Conservation (phyloP, 1,140 invertebrate genomes). For the Cyclargus thomasi region DNA sequence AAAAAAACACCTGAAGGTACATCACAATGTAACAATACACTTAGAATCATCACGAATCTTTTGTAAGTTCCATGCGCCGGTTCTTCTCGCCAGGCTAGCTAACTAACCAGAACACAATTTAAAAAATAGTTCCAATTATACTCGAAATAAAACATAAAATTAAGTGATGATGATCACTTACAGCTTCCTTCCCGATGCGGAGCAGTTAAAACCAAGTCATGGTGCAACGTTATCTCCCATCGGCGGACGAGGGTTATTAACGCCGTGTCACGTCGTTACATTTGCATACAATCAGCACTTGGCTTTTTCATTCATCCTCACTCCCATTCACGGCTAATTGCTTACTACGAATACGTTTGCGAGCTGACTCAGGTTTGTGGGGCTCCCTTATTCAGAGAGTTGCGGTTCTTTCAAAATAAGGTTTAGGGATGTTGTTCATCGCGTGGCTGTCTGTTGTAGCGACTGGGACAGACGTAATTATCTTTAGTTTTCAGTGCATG, state of each 20-base stretch:
- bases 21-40: too few relatives aligned
- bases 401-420: not conserved
- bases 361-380: not conserved
- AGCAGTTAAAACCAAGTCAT: not conserved
- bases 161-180: not conserved
- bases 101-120: too few relatives aligned
- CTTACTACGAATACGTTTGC: slow-evolving; percentile 22
- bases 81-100: too few relatives aligned
- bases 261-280: slow-evolving; percentile 18
- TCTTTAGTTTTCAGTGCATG: too few relatives aligned
- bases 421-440: too few relatives aligned
- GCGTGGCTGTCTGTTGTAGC: too few relatives aligned
- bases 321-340: slow-evolving; percentile 32
- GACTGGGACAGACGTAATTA: too few relatives aligned
- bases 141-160: too few relatives aligned
- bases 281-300: slow-evolving; percentile 53
- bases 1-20: too few relatives aligned
- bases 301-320: slow-evolving; percentile 43
- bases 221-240: not conserved
- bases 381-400: not conserved
- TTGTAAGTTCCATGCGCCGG: too few relatives aligned
- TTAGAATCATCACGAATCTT: too few relatives aligned
- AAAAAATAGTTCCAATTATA: too few relatives aligned
- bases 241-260: not conserved
- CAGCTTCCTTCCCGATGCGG: not conserved